Evolutionary conservation across 2,888 invertebrate genomes (phyloP), one percentile per base, ranked within the genome.

Genomic region (Phengaris alcon): DNA sequence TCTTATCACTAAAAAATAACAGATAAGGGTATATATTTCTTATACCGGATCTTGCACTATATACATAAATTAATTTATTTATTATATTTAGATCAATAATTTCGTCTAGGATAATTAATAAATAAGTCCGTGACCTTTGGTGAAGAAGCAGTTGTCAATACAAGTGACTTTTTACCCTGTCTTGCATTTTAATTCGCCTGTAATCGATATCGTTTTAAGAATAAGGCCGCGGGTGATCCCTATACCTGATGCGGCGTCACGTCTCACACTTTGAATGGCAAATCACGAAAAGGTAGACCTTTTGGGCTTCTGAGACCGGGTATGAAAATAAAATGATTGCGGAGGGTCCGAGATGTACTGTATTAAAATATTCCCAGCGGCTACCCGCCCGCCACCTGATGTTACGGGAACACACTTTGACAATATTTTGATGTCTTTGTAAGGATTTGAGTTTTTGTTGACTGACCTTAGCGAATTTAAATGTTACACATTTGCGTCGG

Each of bases 281-380:
- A 93, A 93, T 93, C 93, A 92, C 86, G 89, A 87, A 76, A 76
- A 86, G 90, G 90, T 89, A 87, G 88, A 90, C 92, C 93, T 89
- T 90, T 82, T 82, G 93, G 91, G 91, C 88, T 89, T 88, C 79
- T 7, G 91, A 85, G 91, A 88, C 88, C 85, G 82, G 80, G 89
- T 89, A 93, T 92, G 91, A 92, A 92, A 91, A 92, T 91, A 91
- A 92, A 90, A 93, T 93, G 91, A 92, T 93, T 91, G 92, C 89
- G 84, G 82, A 89, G 89, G 90, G 90, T 88, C 86, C 85, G 79
- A 76, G 79, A 76, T 82, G 83, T 82, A 84, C 85, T 85, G 89
- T 90, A 91, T 92, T 92, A 91, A 89, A 91, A 90, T 90, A 90
- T 90, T 87, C 92, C 91, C 91, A 80, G 82, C 85, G 90, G 90